Conservation (phyloP, 2,113 vertebrate species). For the Labrus mixtus region DNA sequence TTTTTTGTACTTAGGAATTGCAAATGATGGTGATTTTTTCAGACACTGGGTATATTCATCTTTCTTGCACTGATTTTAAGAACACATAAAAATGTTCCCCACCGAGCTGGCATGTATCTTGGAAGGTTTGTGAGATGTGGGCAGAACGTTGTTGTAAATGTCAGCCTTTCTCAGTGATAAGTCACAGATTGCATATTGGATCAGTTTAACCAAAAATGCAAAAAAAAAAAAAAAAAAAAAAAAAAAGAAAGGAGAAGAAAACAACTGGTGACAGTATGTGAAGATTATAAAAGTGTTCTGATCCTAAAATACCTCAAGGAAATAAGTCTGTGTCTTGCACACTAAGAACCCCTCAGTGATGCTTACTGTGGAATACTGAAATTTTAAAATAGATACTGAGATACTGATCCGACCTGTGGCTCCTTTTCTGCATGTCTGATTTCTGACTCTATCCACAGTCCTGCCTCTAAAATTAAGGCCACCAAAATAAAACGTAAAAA, state of each 20-base stretch:
- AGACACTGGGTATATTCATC: slow-evolving; percentile 1
- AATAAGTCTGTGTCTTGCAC: background rate
- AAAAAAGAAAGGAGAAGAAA: too few species aligned
- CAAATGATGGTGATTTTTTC: slow-evolving; percentile 13
- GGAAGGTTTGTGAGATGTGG: background rate
- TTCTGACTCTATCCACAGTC: too few species aligned
- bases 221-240: background rate
- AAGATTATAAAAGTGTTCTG: too few species aligned
- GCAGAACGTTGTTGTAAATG: background rate
- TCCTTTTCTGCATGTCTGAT: too few species aligned
- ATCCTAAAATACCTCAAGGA: background rate
- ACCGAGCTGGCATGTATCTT: slow-evolving; percentile 11
- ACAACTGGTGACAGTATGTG: too few species aligned
- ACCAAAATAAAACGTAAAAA: too few species aligned
- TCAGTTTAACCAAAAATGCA: background rate
- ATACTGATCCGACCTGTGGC: too few species aligned
- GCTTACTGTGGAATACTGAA: slow-evolving; percentile 4
- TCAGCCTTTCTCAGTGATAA: slow-evolving; percentile 3
- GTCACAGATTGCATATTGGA: background rate
- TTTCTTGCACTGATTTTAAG: background rate
- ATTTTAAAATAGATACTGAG: background rate
- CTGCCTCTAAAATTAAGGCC: too few species aligned
- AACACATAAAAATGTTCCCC: background rate
- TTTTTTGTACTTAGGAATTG: slow-evolving; percentile 7
- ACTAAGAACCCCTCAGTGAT: background rate